Evolutionary conservation across 2,888 invertebrate species (phyloP).

Genomic region (Caenorhabditis zanzibari): DNA sequence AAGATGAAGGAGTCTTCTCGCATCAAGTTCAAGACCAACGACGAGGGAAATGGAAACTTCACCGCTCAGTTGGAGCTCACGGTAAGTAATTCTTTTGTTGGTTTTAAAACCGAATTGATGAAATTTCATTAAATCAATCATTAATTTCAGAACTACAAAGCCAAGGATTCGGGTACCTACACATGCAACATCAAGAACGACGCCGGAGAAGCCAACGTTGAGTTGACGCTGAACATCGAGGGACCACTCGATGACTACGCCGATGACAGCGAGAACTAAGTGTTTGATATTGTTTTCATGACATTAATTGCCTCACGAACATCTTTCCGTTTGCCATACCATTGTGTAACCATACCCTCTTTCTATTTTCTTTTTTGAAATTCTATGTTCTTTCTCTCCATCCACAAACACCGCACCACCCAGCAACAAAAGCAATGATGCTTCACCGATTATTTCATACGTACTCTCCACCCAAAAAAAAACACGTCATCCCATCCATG

Average conservation of each 20-base stretch:
- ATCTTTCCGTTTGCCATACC: constrained; percentile 62
- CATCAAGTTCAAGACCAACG: constrained; percentile 81
- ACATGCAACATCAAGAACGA: constrained; percentile 98
- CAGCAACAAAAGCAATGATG: background rate
- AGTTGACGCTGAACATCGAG: constrained; percentile 97
- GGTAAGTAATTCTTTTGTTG: constrained; percentile 64
- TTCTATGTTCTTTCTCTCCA: constrained; percentile 16
- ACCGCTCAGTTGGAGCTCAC: constrained; percentile 80
- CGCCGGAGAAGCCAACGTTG: constrained; percentile 97
- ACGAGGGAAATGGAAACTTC: constrained; percentile 62
- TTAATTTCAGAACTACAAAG: constrained; percentile 83
- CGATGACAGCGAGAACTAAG: constrained; percentile 79
- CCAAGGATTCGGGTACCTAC: constrained; percentile 89
- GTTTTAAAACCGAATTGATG: background rate
- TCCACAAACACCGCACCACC: background rate
- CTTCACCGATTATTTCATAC: constrained; percentile 3
- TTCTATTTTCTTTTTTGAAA: constrained; percentile 51
- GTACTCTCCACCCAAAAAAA: constrained; percentile 15
- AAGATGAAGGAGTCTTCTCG: constrained; percentile 84
- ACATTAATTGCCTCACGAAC: constrained; percentile 53
- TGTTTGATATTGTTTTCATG: constrained; percentile 10
- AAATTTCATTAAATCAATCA: background rate
- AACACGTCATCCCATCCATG: constrained; percentile 33
- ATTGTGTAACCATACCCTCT: constrained; percentile 52
- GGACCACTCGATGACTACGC: constrained; percentile 85